These are phyloP conservation scores for Colletes collaris DNA, from an alignment of 2,888 invertebrate genomes.

Conservation along the genomic window DNA sequence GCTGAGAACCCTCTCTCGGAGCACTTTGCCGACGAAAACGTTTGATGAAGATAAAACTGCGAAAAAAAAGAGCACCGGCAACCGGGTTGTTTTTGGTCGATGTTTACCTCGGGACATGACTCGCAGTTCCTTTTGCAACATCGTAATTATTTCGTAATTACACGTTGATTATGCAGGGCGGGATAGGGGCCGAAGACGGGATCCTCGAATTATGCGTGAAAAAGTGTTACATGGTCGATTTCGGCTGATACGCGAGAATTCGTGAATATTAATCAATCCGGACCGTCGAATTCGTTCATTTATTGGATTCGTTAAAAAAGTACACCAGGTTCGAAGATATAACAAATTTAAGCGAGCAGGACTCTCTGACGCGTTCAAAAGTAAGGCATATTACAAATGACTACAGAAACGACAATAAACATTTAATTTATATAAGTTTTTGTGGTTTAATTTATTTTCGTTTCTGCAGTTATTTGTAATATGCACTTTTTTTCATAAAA, in stretches of 20 bases:
- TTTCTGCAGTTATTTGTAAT: too few relatives aligned
- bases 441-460: too few relatives aligned
- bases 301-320: too few relatives aligned
- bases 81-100: constrained; percentile 49
- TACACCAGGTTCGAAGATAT: too few relatives aligned
- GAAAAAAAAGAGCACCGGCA: constrained; percentile 26
- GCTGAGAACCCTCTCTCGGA: constrained; percentile 52
- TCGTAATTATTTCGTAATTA: constrained; percentile 68
- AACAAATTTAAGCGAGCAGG: too few relatives aligned
- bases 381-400: too few relatives aligned
- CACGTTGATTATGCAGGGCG: constrained; percentile 62
- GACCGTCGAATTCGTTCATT: constrained; percentile 1
- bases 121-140: constrained; percentile 54
- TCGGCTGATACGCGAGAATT: constrained; percentile 1
- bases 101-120: constrained; percentile 56
- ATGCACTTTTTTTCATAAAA: too few relatives aligned
- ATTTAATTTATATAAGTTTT: too few relatives aligned
- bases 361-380: too few relatives aligned
- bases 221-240: constrained; percentile 18
- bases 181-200: background rate
- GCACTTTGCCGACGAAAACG: constrained; percentile 66
- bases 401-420: too few relatives aligned
- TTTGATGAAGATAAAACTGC: constrained; percentile 60
- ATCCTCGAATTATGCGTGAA: constrained; percentile 35
- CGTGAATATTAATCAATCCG: constrained; percentile 31